Base-by-base conservation (phyloP, 2,888 invertebrate species). In the Eristalinus aeneus region DNA sequence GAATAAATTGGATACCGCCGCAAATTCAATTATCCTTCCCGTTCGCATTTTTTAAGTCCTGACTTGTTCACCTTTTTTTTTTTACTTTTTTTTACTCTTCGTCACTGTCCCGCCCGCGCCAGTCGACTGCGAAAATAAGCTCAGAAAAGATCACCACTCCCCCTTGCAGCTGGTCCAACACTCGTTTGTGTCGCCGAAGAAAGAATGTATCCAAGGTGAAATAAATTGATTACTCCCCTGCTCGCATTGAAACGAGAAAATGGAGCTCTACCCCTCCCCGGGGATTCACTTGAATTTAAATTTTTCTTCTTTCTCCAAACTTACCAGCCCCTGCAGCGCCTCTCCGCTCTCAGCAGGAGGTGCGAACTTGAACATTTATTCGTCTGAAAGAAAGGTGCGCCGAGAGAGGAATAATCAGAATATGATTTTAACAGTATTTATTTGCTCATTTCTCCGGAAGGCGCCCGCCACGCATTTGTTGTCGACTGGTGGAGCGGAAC, bases 11-110 rank as follows among this genome's bases (percentile, higher is more conserved):
- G 60, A 74, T 79, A 58, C 69, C 73, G 60, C 68, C 79, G 46
- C 68, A 54, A 79, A 78, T 83, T 83, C 68, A 83, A 83, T 83
- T 83, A 83, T 78, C 68, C 56, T 64, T 82, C 53, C 12, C 36
- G 54, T 8, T 54, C 27, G 46, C 46, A 16, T 20, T 32, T 78
- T 68, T 68, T 22, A 60, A 54, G 36, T 65, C 36, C 36, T 64
- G 20, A 8, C 54, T 20, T 20, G n/a, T 39, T 39, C 36, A n/a
- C 32, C 8, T 46, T 20, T 23, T 20, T 1, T 27, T 46, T 46
- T 46, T 20, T 23, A 16, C 1, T 27, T 46, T 46, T 64, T 34
- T 34, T n/a, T 63, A 2, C 20, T 54, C 54, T 54, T 16, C 54
- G 46, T 2, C 6, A 4, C 46, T 6, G 2, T 27, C 9, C 34